Base-by-base conservation (phyloP, 1,140 invertebrate genomes). In the Ceratosolen fusciceps region DNA sequence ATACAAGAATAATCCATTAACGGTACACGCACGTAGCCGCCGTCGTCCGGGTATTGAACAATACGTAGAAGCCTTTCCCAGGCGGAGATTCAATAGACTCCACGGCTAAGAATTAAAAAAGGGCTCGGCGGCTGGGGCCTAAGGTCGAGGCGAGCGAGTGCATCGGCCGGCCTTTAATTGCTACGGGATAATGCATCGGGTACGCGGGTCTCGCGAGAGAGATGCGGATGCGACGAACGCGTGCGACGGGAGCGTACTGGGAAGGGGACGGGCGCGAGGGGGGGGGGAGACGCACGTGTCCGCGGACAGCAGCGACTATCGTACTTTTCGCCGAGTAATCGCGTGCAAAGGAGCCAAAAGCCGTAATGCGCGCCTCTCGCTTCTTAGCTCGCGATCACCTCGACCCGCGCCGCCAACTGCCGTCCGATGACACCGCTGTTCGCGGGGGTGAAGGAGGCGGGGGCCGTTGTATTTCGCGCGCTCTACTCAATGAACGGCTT, bases 11-110 rank as follows among this genome's bases (percentile, higher is more conserved):
- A 24, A 56, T 56, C n/a, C 52, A 56, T 24, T 24, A 2, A 4
- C 52, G 14, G n/a, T n/a, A 24, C 52, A 19, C 5, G 52, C 52
- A 43, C 39, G 12, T 12, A 43, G 39, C 39, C 39, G 39, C 39
- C n/a, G n/a, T n/a, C n/a, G 12, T 43, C 5, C 12, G 39, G 5
- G 39, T 43, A 43, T 7, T 43, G 12, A 43, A 43, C 39, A 43
- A 43, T 43, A n/a, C n/a, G n/a, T n/a, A n/a, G n/a, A n/a, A n/a
- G n/a, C n/a, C 62, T 80, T 80, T 80, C 67, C 79, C 73, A 75
- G 26, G 39, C 37, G 21, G 72, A 10, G 31, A 43, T 52, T 49
- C 16, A 65, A 58, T 39, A 26, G 52, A 43, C 37, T 52, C 24
- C 0, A 80, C 74, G 79, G 79, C n/a, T 80, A 79, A 2, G 2